phyloP scores from a whole-genome alignment of 2,113 vertebrate species.

The Pimephales promelas region DNA sequence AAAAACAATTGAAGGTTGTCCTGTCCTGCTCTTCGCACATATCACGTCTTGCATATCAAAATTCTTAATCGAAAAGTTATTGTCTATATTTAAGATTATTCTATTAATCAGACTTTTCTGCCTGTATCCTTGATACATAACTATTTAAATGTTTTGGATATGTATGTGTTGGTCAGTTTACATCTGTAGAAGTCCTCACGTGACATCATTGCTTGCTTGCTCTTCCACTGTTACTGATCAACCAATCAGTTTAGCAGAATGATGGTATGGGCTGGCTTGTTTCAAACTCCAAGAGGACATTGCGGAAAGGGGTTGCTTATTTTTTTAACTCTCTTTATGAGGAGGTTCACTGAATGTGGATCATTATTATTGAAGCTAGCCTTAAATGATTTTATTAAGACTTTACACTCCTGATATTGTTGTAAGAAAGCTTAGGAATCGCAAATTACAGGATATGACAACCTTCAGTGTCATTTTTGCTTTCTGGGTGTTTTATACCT shows the following conservation, averaged over 20 bases:
- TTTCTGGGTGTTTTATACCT: slow-evolving; percentile 24
- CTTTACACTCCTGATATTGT: slow-evolving; percentile 13
- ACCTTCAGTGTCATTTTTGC: slow-evolving; percentile 11
- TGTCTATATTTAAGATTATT: neutral
- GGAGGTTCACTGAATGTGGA: neutral
- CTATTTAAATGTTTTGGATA: neutral
- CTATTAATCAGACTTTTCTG: neutral
- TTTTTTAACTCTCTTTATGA: neutral
- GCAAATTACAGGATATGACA: slow-evolving; percentile 19
- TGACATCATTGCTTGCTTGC: neutral
- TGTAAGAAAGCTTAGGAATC: neutral
- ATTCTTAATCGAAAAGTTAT: neutral
- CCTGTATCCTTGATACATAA: neutral
- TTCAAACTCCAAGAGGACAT: neutral
- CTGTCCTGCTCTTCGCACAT: neutral
- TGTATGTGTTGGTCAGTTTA: neutral
- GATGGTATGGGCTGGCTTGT: neutral
- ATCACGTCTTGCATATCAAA: neutral
- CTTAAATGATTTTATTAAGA: neutral
- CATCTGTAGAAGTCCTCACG: neutral
- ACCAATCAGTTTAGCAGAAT: slow-evolving; percentile 69
- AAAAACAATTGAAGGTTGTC: neutral
- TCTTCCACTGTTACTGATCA: slow-evolving; percentile 67
- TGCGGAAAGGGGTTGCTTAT: neutral
- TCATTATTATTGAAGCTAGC: slow-evolving; percentile 57